Base-by-base conservation (phyloP, 2,888 invertebrate genomes). In the Dolichomitus sp. region DNA sequence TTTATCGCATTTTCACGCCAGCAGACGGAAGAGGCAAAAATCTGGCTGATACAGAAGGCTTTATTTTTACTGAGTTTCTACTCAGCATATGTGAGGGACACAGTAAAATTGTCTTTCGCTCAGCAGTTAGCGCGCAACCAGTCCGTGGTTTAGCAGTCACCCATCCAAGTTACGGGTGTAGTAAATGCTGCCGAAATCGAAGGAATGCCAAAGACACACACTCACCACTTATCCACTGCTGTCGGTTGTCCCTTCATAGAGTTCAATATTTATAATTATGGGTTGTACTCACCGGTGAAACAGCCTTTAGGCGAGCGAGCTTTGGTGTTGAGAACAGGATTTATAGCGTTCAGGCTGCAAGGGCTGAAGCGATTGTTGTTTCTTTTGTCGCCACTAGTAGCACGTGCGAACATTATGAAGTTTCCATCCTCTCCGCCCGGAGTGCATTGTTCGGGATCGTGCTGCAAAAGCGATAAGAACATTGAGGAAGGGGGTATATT, bases 381-480 rank as follows among this genome's bases (percentile, higher is more conserved):
- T 93, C 97, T 97, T 92, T 99, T 97, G 94, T 99, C 99, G 54
- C 99, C 99, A 89, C 99, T 99, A 74, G 99, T 99, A 45, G 99
- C 99, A 86, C 99, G 96, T 27, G 99, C 99, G 94, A 99, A 99
- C 99, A 99, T 99, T 92, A 99, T 99, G 94, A 97, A 99, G 95
- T 99, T 99, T 57, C 99, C 99, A 93, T 98, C 98, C 92, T 98
- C 98, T 19, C 97, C 99, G 78, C 98, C 99, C 4, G 99, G 99
- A 0, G 99, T 98, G 94, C 97, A 99, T 91, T 96, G 96, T 94
- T 98, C 98, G 0, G 98, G 98, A 94, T 99, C 99, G 93, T 99
- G 99, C 98, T 99, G 94, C 19, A 61, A 73, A 66, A 17, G 30
- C n/a, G 66, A 66, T 50, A 66, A 66, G 65, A 65, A 27, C 42